Percentiles rank a stretch among this genome's conserved stretches.
Evolutionary conservation across 2,888 invertebrate genomes (phyloP).

Genomic region (Leptogaster cylindrica): DNA sequence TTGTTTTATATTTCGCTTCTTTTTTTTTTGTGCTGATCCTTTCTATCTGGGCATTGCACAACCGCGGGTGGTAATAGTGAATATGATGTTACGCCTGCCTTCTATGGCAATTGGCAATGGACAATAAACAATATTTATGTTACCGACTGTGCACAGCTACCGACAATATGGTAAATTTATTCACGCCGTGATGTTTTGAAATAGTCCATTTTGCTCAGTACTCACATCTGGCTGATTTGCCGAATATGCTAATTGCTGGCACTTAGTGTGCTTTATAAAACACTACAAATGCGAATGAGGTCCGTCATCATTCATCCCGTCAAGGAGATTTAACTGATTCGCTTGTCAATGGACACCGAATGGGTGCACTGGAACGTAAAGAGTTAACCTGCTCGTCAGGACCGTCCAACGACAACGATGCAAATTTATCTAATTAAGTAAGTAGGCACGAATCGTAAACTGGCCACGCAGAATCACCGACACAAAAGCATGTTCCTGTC

Average conservation of each 20-base stretch:
- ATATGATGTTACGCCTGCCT: too few relatives aligned
- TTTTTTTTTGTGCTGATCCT: too few relatives aligned
- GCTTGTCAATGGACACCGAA: too few relatives aligned
- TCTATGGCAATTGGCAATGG: too few relatives aligned
- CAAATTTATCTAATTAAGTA: constrained; percentile 30
- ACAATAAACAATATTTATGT: too few relatives aligned
- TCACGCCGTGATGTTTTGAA: constrained; percentile 6
- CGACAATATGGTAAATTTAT: constrained; percentile 21
- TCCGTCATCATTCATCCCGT: constrained; percentile 24
- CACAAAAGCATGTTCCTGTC: constrained; percentile 27
- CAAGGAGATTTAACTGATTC: constrained; percentile 23
- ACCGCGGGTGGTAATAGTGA: too few relatives aligned
- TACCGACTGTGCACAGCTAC: too few relatives aligned
- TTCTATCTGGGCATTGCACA: too few relatives aligned
- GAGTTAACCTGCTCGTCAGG: too few relatives aligned
- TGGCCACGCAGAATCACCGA: constrained; percentile 4
- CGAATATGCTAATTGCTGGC: constrained; percentile 28
- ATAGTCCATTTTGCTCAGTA: constrained; percentile 16
- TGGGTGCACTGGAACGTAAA: too few relatives aligned
- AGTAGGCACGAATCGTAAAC: constrained; percentile 5
- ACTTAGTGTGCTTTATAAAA: constrained; percentile 12
- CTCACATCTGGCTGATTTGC: not conserved
- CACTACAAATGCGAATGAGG: constrained; percentile 7
- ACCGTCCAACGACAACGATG: not conserved
- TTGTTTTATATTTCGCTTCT: too few relatives aligned